Percentiles rank a stretch among this genome's conserved stretches.
These are phyloP conservation scores for Triplophysa siluroides DNA, from an alignment of 2,113 vertebrate genomes.

Conservation along the genomic window DNA sequence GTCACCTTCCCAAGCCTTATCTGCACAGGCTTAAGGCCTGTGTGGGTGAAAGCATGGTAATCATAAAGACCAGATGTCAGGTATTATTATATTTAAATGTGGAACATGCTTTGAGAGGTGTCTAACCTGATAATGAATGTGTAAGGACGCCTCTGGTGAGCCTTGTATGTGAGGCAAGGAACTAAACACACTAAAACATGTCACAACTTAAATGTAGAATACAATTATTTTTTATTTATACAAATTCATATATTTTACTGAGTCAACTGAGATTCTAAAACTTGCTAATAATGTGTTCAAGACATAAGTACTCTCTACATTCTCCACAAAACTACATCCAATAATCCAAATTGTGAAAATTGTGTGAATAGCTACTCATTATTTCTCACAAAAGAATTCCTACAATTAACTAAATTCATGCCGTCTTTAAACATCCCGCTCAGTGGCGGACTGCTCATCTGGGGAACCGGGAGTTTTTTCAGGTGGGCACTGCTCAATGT, in stretches of 20 bases:
- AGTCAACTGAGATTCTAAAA: background rate
- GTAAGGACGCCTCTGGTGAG: slow-evolving; percentile 35
- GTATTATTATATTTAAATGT: slow-evolving; percentile 61
- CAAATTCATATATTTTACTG: background rate
- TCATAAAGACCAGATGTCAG: slow-evolving; percentile 58
- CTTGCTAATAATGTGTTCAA: background rate
- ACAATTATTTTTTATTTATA: slow-evolving; percentile 1
- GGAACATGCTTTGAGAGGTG: slow-evolving; percentile 51
- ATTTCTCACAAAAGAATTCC: slow-evolving; percentile 30
- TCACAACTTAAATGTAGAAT: background rate
- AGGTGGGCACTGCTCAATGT: no score
- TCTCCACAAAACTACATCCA: background rate
- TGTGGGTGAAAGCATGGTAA: slow-evolving; percentile 65
- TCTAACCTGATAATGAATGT: slow-evolving; percentile 61
- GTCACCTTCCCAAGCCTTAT: slow-evolving; percentile 54
- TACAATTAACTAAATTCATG: slow-evolving; percentile 16
- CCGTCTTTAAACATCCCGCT: slow-evolving; percentile 20
- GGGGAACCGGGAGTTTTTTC: background rate
- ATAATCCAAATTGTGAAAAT: background rate
- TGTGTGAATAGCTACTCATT: background rate
- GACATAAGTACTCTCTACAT: background rate
- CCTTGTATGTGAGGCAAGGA: slow-evolving; percentile 42
- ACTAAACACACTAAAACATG: background rate
- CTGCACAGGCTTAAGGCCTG: slow-evolving; percentile 49
- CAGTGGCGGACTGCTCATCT: background rate